Conservation (phyloP, 2,113 vertebrate genomes). For the Narcine bancroftii region DNA sequence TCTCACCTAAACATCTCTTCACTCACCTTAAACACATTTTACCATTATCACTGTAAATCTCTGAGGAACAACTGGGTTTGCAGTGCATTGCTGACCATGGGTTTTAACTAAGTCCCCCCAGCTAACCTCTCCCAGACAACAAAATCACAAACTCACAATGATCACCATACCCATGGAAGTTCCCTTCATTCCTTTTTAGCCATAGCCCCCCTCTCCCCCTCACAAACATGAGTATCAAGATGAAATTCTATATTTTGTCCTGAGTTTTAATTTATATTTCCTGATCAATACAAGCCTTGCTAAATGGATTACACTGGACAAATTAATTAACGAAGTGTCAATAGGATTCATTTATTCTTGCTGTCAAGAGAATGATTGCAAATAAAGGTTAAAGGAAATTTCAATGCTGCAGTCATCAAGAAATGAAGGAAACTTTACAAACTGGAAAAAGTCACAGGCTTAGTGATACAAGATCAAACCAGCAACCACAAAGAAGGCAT, state of each 20-base stretch:
- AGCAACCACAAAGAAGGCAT: too few species aligned
- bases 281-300: neutral
- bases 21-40: neutral
- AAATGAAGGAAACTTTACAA: neutral
- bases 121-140: neutral
- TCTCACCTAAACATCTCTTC: too few species aligned
- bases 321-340: neutral
- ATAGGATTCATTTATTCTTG: neutral
- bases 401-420: neutral
- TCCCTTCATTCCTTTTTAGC: neutral
- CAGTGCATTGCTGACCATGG: neutral
- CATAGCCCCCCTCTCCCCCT: too few species aligned
- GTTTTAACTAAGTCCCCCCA: neutral
- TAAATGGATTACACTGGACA: neutral
- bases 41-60: neutral
- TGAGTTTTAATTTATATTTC: neutral
- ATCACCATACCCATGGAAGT: neutral
- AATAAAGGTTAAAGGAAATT: neutral
- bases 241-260: neutral
- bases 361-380: neutral
- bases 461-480: too few species aligned
- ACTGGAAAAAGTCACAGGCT: neutral
- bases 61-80: neutral
- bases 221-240: neutral
- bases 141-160: neutral